phyloP scores from a whole-genome alignment of 2,797 vertebrate genomes.

The Percopsis omiscomaycus region DNA sequence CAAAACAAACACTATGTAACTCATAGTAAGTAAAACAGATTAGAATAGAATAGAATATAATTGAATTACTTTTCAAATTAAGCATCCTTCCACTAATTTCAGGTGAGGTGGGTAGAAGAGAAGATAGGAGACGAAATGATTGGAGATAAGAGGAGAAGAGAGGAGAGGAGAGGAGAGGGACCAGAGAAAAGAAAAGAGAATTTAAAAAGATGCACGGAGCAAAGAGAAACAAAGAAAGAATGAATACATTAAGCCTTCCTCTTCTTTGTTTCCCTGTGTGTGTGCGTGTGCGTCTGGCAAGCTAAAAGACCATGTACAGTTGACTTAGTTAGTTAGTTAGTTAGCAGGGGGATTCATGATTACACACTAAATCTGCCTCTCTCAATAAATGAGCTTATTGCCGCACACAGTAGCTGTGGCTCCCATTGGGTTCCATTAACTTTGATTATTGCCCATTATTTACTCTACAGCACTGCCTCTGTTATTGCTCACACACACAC shows the following conservation, averaged over 20 bases:
- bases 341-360: conserved; percentile 82
- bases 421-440: conserved; percentile 86
- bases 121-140: neutral
- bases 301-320: conserved; percentile 65
- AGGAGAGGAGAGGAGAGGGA: neutral
- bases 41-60: neutral
- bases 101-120: neutral
- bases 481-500: conserved; percentile 70
- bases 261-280: conserved; percentile 54
- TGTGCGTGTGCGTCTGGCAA: conserved; percentile 45
- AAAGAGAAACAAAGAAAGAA: neutral
- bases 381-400: conserved; percentile 84
- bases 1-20: neutral
- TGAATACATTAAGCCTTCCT: conserved; percentile 8
- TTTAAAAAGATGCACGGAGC: neutral
- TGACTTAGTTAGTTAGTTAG: conserved; percentile 69
- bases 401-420: conserved; percentile 77
- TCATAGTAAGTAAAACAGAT: neutral
- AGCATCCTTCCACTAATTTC: neutral
- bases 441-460: conserved; percentile 89
- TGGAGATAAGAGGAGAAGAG: neutral
- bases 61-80: neutral
- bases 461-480: conserved; percentile 81
- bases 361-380: conserved; percentile 82
- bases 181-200: neutral